These are phyloP conservation scores for Oryzias sinensis DNA, from an alignment of 2,797 vertebrate species.

Conservation along the genomic window DNA sequence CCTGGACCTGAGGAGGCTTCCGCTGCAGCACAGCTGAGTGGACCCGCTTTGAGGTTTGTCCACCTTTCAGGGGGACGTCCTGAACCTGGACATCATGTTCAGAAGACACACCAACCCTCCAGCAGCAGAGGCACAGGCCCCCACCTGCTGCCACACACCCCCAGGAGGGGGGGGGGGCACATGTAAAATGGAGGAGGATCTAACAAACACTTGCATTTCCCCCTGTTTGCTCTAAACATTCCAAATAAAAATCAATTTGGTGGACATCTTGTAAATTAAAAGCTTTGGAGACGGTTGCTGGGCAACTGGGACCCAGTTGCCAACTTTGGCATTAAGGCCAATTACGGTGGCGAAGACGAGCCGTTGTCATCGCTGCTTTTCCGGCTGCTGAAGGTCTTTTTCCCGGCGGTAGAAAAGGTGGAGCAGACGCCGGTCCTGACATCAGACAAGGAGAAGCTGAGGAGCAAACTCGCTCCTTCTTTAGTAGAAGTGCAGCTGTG, in stretches of 20 bases:
- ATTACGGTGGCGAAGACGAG: slow-evolving; percentile 47
- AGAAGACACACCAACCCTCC: too few species aligned
- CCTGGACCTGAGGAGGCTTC: slow-evolving; percentile 9
- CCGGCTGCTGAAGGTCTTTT: too few species aligned
- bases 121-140: not conserved
- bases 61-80: too few species aligned
- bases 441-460: too few species aligned
- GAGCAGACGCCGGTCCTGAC: too few species aligned
- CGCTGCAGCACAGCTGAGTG: too few species aligned
- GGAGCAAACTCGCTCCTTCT: too few species aligned
- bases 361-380: too few species aligned
- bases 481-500: too few species aligned
- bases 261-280: slow-evolving; percentile 68
- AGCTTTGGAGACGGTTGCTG: slow-evolving; percentile 72
- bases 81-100: too few species aligned
- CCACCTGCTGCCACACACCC: not conserved
- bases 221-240: slow-evolving; percentile 60
- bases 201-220: slow-evolving; percentile 60
- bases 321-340: slow-evolving; percentile 66
- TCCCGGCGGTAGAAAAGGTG: too few species aligned
- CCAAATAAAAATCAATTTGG: slow-evolving; percentile 60
- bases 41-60: too few species aligned
- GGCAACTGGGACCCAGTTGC: slow-evolving; percentile 67
- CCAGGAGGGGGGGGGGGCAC: not conserved
- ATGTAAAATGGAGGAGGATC: slow-evolving; percentile 57